Percentiles rank a stretch among this genome's conserved stretches.
phyloP scores from a whole-genome alignment of 2,888 invertebrate genomes.

The Ligdia adustata region DNA sequence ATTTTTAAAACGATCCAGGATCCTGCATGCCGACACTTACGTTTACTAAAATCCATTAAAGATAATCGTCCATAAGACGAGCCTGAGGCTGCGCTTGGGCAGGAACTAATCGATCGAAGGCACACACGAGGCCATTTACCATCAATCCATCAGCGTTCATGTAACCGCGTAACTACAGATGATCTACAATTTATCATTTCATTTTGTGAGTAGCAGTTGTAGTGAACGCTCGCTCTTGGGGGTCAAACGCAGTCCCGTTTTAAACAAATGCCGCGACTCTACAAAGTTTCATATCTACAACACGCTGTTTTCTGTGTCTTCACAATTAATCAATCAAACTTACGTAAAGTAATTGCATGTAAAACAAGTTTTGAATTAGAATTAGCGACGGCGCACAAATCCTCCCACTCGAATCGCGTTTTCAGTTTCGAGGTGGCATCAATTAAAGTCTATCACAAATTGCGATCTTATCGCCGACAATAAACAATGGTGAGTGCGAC shows the following conservation, averaged over 20 bases:
- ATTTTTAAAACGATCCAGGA: constrained; percentile 58
- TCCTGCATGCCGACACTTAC: constrained; percentile 66
- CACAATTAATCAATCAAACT: constrained; percentile 47
- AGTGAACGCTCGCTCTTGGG: constrained; percentile 61
- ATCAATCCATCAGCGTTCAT: constrained; percentile 82
- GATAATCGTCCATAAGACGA: constrained; percentile 72
- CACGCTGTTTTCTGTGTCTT: constrained; percentile 57
- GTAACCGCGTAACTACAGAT: constrained; percentile 79
- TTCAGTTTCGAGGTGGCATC: constrained; percentile 39
- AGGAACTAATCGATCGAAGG: constrained; percentile 80
- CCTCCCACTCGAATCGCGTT: constrained; percentile 25
- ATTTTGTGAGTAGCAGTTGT: constrained; percentile 72
- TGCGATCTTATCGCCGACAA: constrained; percentile 60
- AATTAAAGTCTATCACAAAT: constrained; percentile 58
- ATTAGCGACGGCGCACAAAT: constrained; percentile 22
- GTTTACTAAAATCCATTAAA: constrained; percentile 77
- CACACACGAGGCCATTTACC: constrained; percentile 74
- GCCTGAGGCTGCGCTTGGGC: constrained; percentile 63
- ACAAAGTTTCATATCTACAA: constrained; percentile 68
- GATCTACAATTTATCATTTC: constrained; percentile 80
- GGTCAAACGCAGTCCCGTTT: constrained; percentile 62
- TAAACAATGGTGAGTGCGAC: constrained; percentile 66
- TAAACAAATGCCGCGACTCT: constrained; percentile 60
- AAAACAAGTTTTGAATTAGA: constrained; percentile 25
- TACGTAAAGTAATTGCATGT: constrained; percentile 22